A percentile compares a stretch with the other conserved stretches of the same genome.
Conservation (phyloP, 2,113 vertebrate genomes). For the Catharus bicknelli region DNA sequence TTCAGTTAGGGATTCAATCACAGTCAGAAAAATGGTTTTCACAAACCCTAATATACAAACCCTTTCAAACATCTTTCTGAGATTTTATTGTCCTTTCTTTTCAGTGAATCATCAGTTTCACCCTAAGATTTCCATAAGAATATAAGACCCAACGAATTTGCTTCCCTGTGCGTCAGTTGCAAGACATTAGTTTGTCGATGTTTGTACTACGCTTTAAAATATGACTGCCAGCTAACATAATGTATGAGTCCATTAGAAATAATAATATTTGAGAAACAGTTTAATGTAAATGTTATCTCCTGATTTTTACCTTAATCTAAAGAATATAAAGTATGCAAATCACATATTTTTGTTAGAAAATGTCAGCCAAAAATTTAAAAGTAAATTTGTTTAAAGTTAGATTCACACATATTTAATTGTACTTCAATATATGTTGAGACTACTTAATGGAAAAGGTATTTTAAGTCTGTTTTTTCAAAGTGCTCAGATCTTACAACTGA, state of each 20-base stretch:
- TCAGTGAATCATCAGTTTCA: background rate
- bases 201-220: background rate
- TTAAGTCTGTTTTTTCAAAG: background rate
- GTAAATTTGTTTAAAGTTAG: background rate
- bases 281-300: background rate
- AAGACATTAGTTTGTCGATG: background rate
- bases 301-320: slow-evolving; percentile 1
- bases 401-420: slow-evolving; percentile 21
- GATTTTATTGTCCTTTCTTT: background rate
- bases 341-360: background rate
- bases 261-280: background rate
- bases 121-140: background rate
- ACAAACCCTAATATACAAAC: background rate
- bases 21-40: background rate
- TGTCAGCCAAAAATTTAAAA: background rate
- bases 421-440: background rate
- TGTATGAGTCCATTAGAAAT: background rate
- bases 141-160: background rate
- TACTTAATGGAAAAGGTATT: background rate
- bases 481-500: background rate
- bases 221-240: background rate
- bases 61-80: background rate
- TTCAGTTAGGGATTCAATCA: background rate
- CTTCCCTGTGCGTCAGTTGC: background rate
- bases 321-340: background rate